These are phyloP conservation scores for Tetrax tetrax DNA, from an alignment of 2,113 vertebrate species.

Conservation along the genomic window DNA sequence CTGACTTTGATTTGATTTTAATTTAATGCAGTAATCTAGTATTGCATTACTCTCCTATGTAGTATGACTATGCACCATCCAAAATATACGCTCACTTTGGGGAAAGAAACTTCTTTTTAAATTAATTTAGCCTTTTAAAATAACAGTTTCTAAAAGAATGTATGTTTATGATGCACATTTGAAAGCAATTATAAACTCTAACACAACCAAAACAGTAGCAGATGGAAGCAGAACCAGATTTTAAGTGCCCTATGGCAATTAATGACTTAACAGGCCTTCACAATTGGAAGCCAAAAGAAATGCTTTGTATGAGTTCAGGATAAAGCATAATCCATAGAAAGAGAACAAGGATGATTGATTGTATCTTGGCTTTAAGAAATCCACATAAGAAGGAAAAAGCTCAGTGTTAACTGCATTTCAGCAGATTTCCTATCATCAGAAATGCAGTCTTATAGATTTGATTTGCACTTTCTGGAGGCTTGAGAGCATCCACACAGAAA, in stretches of 20 bases:
- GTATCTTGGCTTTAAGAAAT: not conserved
- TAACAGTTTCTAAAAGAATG: not conserved
- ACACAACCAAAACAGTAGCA: not conserved
- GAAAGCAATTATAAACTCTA: not conserved
- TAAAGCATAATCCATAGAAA: not conserved
- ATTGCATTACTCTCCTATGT: not conserved
- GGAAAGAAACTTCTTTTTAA: not conserved
- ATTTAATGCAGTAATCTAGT: constrained; percentile 43
- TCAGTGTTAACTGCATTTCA: not conserved
- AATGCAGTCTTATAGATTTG: not conserved
- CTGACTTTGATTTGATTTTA: constrained; percentile 48
- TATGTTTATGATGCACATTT: not conserved
- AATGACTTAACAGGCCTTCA: not conserved
- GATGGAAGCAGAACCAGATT: not conserved
- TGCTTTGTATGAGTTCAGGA: not conserved
- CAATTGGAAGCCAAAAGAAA: constrained; percentile 3
- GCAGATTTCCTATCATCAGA: not conserved
- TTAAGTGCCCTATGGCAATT: not conserved
- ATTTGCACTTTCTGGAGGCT: not conserved
- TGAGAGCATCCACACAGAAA: not conserved
- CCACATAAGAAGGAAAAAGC: not conserved
- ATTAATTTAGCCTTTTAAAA: not conserved
- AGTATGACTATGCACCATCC: not conserved
- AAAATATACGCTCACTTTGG: not conserved
- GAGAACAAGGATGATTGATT: not conserved